Base-by-base conservation (phyloP, 2,797 vertebrate genomes). In the Acipenser ruthenus region DNA sequence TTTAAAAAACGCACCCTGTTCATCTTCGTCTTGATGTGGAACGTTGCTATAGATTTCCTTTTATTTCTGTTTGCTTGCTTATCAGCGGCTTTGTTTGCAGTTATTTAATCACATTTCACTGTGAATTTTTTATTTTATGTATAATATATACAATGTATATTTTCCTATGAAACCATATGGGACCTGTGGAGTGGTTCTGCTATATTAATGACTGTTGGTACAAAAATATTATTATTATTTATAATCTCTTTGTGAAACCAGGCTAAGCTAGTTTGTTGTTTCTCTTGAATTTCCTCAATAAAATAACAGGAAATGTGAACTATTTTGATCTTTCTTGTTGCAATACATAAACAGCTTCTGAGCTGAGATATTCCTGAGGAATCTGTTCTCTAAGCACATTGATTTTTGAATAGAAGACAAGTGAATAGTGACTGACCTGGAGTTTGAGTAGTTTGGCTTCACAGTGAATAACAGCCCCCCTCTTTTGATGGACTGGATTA, bases 71-170 rank as follows among this genome's bases (percentile, higher is more conserved):
- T 13, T 8, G 18, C 65, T 66, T 63, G 68, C 65, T 52, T 63
- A 53, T 65, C 55, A 66, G 75, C 80, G 79, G 81, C 78, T 82
- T 75, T 82, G 79, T 67, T 37, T 37, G 23, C 23, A 62, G 83
- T 75, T 83, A 79, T 83, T 86, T 77, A 83, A 83, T 84, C 82
- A 82, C 84, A 84, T 88, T 85, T 88, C 82, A 87, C 84, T 88
- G 83, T 87, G 2, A 4, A 2, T 37, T 37, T 37, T 37, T 37
- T 37, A 37, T 18, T 18, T 37, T 37, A 37, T 37, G 23, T 37
- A 37, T 37, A 37, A 37, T 37, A 37, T 37, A 37, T 37, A 37
- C 23, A 37, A 37, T 37, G 23, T 37, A 37, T 37, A 37, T 37
- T 37, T 37, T 37, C 23, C 23, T 37, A 37, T 37, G 23, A 37